Evolutionary conservation across 2,888 invertebrate genomes (phyloP), one percentile per base, ranked within the genome.

Genomic region (Limnephilus rhombicus): DNA sequence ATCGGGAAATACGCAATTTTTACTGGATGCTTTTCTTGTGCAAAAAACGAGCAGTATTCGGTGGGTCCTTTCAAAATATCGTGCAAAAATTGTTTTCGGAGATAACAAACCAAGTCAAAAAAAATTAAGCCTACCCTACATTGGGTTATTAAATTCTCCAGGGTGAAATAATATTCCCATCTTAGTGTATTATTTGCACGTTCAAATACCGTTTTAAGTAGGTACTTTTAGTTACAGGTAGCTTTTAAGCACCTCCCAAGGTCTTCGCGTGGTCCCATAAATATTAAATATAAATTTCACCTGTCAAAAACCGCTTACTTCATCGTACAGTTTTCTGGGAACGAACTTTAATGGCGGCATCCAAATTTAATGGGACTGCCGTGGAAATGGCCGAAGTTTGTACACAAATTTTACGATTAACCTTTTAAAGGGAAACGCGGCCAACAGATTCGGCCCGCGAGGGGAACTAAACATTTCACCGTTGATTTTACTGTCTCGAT

Each of bases 221-320:
- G 68, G n/a, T 24, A 68, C 68, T 68, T 68, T 68, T 68, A 68
- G 68, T 68, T 68, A 68, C 68, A 68, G 68, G 68, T 68, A 68
- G 68, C 68, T 68, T 68, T 68, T 68, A 68, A 68, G 86, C 41
- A 86, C 37, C 45, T 41, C 49, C 29, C 31, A 87, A 87, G 87
- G 53, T 87, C 53, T 87, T 29, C 68, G n/a, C 53, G 45, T 18
- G 53, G 87, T 29, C 87, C 31, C 34, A 85, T 87, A 87, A 53
- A 87, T 87, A 53, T 87, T 49, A 49, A 68, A 89, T 89, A 24
- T 89, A 80, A 89, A 89, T 89, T 89, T 89, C 15, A 87, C 88
- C 88, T 80, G 88, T 80, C 88, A 89, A 80, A 89, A 80, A 34
- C 12, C 68, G 88, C 80, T 37, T 34, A 34, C 37, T n/a, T 41